Evolutionary conservation across 1,140 invertebrate species (phyloP), one percentile per base, ranked within the genome.

Genomic region (Drosophila orena): DNA sequence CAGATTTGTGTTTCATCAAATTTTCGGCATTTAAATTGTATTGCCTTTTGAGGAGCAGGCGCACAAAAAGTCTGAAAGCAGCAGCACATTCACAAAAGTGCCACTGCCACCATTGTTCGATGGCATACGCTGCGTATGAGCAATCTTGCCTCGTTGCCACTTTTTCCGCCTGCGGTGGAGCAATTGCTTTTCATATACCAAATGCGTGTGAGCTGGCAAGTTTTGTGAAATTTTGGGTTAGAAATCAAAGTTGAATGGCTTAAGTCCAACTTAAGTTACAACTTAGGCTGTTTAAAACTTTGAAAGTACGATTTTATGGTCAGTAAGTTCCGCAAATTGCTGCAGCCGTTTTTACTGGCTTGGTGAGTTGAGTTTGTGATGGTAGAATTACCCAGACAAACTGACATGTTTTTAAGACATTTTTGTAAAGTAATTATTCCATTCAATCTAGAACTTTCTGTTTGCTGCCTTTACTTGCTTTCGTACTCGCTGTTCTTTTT

Each of bases 71-170:
- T 15, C 34, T 8, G 30, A 30, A 27, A 52, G 37, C 58, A 35
- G 12, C 14, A 14, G 35, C 35, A 14, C 2, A 14, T 27, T n/a
- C 15, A 15, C n/a, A 34, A 42, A 56, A n/a, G 34, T 40, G 62
- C 35, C 22, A 27, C 1, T 38, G 40, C 47, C 50, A 24, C 47
- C 57, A 55, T 77, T 80, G 78, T 81, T 77, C 52, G 38, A 46
- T 40, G 65, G 43, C 37, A 15, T 47, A 81, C 55, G 70, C 74
- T 65, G 78, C 81, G 83, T 68, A 78, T 86, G 73, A 81, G 78
- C 78, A 86, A 86, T 81, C 55, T 81, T 40, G 56, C 52, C 44
- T 84, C 72, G 71, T 77, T 85, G 53, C 73, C 73, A 78, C 59
- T 61, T 60, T 77, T 37, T 34, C 37, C 38, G 68, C 43, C 68